phyloP scores from a whole-genome alignment of 1,140 invertebrate species.

The Paracyclopina nana region DNA sequence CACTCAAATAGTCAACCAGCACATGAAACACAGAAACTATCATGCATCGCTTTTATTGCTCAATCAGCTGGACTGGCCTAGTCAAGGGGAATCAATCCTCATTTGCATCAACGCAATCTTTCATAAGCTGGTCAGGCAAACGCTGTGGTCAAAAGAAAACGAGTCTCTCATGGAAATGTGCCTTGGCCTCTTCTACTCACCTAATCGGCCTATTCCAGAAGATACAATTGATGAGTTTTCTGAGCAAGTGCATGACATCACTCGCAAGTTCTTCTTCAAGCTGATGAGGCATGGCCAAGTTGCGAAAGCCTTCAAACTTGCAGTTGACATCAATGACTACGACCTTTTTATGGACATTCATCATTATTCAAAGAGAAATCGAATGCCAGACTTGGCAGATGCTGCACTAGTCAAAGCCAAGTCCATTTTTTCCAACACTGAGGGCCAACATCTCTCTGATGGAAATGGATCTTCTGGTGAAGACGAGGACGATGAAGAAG shows the following conservation, averaged over 20 bases:
- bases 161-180: not conserved
- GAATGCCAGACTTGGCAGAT: constrained; percentile 1
- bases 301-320: constrained; percentile 6
- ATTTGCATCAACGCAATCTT: not conserved
- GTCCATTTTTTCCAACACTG: not conserved
- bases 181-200: not conserved
- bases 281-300: not conserved
- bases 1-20: not conserved
- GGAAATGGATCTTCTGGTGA: not conserved
- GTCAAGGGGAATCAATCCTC: not conserved
- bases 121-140: not conserved
- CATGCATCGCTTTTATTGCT: not conserved
- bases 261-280: not conserved
- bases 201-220: not conserved
- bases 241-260: constrained; percentile 13
- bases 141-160: not conserved
- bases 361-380: not conserved
- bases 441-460: not conserved
- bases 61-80: not conserved
- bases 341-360: constrained; percentile 12
- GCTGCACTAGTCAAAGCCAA: constrained; percentile 7
- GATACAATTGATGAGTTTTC: constrained; percentile 1
- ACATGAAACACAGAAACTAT: not conserved
- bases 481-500: not conserved
- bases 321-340: constrained; percentile 13